Conservation (phyloP, 2,888 invertebrate genomes). For the Idaea aversata region DNA sequence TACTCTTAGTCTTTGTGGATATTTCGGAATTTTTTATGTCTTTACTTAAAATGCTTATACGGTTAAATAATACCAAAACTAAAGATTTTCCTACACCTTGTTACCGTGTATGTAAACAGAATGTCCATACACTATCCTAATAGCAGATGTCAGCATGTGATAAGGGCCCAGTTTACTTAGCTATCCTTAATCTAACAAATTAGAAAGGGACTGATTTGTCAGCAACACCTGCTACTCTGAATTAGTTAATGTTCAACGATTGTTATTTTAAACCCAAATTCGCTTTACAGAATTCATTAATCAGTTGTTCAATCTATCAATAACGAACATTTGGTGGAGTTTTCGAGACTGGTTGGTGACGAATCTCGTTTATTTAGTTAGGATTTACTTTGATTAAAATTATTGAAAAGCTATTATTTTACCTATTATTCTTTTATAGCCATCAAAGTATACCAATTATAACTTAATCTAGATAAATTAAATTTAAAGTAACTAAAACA, state of each 20-base stretch:
- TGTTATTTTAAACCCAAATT: conserved; percentile 17
- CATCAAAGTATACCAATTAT: not conserved
- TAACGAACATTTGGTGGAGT: not conserved
- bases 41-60: too few relatives aligned
- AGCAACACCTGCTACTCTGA: conserved; percentile 49
- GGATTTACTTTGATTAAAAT: not conserved
- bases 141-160: conserved; percentile 45
- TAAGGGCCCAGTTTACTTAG: conserved; percentile 44
- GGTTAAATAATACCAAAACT: not conserved
- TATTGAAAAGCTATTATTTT: not conserved
- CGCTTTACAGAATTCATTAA: conserved; percentile 1
- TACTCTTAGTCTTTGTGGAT: too few relatives aligned
- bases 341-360: not conserved
- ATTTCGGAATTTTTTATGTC: too few relatives aligned
- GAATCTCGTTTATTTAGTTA: not conserved
- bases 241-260: conserved; percentile 27
- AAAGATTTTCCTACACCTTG: not conserved
- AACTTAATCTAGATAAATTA: not conserved
- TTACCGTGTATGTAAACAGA: not conserved
- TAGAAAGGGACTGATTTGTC: conserved; percentile 49
- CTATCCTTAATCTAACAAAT: conserved; percentile 53
- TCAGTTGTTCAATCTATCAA: conserved; percentile 1
- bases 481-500: too few relatives aligned
- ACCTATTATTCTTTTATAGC: not conserved
- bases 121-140: not conserved